Base-by-base conservation (phyloP, 2,797 vertebrate genomes). In the Enteromius radiatus region DNA sequence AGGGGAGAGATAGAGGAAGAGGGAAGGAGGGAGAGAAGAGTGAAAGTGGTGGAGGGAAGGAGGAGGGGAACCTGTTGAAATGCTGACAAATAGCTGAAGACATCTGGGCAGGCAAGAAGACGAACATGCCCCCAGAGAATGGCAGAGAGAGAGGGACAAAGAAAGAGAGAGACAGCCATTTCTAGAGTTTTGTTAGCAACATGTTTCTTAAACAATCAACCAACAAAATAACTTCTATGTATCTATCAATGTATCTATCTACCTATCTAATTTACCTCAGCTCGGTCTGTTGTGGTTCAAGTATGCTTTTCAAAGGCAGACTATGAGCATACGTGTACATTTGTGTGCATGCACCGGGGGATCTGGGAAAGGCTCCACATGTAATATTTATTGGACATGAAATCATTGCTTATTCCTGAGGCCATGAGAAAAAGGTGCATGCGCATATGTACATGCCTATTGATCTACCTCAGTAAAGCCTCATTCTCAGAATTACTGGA, bases 341-440 rank as follows among this genome's bases (percentile, higher is more conserved):
- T 7, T 79, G 76, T 78, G 49, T 76, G 43, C 3, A 10, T 61
- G 23, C 45, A 81, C 56, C 67, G 70, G 74, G 65, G 56, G 68
- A 81, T 45, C 47, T 5, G 69, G 65, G 23, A 63, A 79, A 74
- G 38, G 19, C 78, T 75, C 19, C 36, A 43, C 68, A 85, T 85
- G 61, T 71, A 85, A 85, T 76, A 81, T 81, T 81, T 85, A 76
- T 71, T 68, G 78, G 67, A 85, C 67, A 85, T 73, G 63, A 77
- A 71, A 81, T 77, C 69, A 76, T 76, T 76, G 73, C 49, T 49
- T 70, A 76, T 69, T 81, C 83, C 77, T 52, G 52, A 81, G 73
- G 33, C 54, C 73, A 52, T 38, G 11, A 54, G 65, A 67, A 56
- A 67, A 63, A 41, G 31, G 19, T 71, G 59, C 59, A 64, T 81